These are phyloP conservation scores for Vulpes ferrilata DNA, from an alignment of 2,113 vertebrate species.

Conservation along the genomic window DNA sequence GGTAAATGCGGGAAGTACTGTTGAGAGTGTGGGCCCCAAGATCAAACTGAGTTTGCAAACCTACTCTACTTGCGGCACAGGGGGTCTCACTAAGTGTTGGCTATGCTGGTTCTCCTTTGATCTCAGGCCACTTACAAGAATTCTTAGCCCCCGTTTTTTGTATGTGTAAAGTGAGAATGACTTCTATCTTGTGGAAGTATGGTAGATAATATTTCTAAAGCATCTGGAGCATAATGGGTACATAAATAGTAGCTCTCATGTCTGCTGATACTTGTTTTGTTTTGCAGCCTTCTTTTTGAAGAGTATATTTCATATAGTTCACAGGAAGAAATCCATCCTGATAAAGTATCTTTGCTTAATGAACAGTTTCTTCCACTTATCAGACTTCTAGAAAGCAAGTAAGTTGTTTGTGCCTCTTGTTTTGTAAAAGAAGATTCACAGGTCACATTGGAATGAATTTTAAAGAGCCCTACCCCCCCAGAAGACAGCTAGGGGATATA, in stretches of 20 bases:
- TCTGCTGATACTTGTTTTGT: conserved; percentile 36
- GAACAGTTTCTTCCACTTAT: conserved; percentile 91
- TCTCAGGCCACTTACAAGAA: background rate
- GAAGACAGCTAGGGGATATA: background rate
- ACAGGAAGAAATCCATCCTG: conserved; percentile 78
- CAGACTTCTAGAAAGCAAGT: conserved; percentile 95
- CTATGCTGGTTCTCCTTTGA: background rate
- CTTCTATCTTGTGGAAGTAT: background rate
- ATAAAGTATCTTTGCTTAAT: conserved; percentile 86
- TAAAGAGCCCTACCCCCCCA: background rate
- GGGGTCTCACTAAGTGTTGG: background rate
- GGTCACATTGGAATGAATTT: background rate
- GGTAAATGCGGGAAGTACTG: rapidly evolving
- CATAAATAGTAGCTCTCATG: background rate
- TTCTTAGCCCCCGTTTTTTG: background rate
- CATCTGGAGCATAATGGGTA: background rate
- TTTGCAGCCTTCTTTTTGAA: conserved; percentile 89
- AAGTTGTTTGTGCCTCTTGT: conserved; percentile 74
- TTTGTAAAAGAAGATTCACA: background rate
- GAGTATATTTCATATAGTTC: conserved; percentile 90
- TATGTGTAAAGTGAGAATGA: background rate
- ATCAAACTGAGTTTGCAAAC: background rate
- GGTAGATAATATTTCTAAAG: background rate
- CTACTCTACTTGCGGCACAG: background rate
- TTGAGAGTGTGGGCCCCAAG: background rate